Conservation (phyloP, 1,140 invertebrate species). For the Pygmarrhopalites habei region DNA sequence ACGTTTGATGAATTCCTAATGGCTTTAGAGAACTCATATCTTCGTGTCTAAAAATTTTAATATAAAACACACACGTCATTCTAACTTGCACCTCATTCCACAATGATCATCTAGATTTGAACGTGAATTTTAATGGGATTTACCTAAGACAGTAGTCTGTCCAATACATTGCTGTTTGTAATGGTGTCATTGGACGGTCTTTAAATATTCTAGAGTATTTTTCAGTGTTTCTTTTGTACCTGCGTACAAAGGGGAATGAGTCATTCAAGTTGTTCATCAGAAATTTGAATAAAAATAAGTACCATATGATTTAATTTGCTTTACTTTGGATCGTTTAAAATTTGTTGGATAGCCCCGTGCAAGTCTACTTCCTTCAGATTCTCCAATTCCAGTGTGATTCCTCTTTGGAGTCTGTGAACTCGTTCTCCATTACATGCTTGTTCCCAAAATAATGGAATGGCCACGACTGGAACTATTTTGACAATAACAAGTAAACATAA, state of each 20-base stretch:
- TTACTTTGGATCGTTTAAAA: slow-evolving; percentile 14
- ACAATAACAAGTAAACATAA: too few species aligned
- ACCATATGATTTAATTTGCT: too few species aligned
- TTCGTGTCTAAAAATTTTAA: too few species aligned
- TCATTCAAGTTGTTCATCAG: too few species aligned
- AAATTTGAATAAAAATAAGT: too few species aligned
- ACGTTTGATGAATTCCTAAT: slow-evolving; percentile 9
- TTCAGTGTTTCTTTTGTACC: too few species aligned
- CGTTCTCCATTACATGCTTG: slow-evolving; percentile 24
- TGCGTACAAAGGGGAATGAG: too few species aligned
- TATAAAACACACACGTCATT: too few species aligned
- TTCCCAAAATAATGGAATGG: slow-evolving; percentile 27
- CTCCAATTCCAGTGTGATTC: slow-evolving; percentile 14
- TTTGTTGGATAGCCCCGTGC: slow-evolving; percentile 10
- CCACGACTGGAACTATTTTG: slow-evolving; percentile 29
- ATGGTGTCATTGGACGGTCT: too few species aligned
- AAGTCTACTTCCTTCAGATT: slow-evolving; percentile 1
- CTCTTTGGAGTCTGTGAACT: slow-evolving; percentile 8
- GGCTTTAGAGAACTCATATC: slow-evolving; percentile 9
- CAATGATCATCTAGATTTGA: neutral
- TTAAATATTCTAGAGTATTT: too few species aligned
- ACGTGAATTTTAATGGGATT: neutral
- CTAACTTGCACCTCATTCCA: too few species aligned
- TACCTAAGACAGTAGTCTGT: neutral
- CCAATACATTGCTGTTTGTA: too few species aligned